Percentiles rank a stretch among this genome's conserved stretches.
These are phyloP conservation scores for Lepidurus arcticus DNA, from an alignment of 1,140 invertebrate genomes.

Conservation along the genomic window DNA sequence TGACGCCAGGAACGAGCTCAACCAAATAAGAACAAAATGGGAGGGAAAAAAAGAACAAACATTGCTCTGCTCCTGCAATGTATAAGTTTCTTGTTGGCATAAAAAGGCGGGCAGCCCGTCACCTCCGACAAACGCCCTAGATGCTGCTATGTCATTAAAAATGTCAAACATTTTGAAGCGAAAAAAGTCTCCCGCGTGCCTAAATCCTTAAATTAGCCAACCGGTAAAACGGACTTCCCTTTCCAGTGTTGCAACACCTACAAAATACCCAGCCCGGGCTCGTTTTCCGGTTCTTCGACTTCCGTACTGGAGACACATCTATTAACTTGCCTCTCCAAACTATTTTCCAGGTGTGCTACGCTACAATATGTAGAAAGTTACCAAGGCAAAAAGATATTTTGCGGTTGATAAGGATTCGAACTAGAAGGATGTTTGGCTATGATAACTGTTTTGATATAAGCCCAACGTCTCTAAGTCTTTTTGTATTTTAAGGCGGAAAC, in stretches of 20 bases:
- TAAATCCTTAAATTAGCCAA: slow-evolving; percentile 2
- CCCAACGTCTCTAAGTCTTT: too few relatives aligned
- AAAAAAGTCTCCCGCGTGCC: not conserved
- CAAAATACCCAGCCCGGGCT: not conserved
- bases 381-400: too few relatives aligned
- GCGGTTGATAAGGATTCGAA: too few relatives aligned
- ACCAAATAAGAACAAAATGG: not conserved
- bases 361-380: not conserved
- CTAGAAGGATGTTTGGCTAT: too few relatives aligned
- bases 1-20: not conserved
- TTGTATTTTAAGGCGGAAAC: too few relatives aligned
- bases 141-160: not conserved
- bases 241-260: not conserved
- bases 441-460: too few relatives aligned
- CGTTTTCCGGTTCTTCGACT: not conserved
- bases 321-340: not conserved
- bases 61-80: not conserved
- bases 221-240: not conserved
- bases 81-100: not conserved
- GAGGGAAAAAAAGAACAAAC: not conserved
- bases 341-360: not conserved
- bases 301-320: not conserved
- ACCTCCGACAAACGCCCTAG: slow-evolving; percentile 3
- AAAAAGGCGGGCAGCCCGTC: not conserved
- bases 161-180: slow-evolving; percentile 4